Conservation (phyloP, 2,797 vertebrate genomes). For the Alosa sapidissima region DNA sequence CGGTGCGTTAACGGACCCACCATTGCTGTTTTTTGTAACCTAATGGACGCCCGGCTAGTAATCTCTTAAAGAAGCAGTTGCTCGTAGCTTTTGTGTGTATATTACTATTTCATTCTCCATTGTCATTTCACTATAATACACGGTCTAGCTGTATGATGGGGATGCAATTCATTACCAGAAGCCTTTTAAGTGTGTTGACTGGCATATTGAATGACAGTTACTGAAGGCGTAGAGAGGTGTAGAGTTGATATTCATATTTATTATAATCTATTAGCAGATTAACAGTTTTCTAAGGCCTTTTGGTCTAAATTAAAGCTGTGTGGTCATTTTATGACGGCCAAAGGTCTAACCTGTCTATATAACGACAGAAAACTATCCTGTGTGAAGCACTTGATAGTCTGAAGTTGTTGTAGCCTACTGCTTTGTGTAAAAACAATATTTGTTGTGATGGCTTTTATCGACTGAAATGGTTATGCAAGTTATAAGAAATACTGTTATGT, state of each 20-base stretch:
- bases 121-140: background rate
- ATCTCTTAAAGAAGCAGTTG: constrained; percentile 49
- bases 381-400: background rate
- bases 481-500: constrained; percentile 1
- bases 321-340: background rate
- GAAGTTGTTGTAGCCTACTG: background rate
- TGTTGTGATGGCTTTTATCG: background rate
- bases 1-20: constrained; percentile 24
- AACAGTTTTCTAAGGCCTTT: background rate
- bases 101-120: constrained; percentile 23
- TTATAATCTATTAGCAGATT: background rate
- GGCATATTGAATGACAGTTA: background rate
- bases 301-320: background rate
- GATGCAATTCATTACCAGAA: background rate
- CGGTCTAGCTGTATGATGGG: background rate
- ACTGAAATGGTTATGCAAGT: constrained; percentile 11
- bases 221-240: background rate
- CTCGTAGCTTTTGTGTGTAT: background rate
- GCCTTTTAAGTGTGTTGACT: background rate
- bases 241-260: background rate
- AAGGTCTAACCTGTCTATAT: background rate
- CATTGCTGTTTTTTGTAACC: constrained; percentile 38
- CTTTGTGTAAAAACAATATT: background rate
- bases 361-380: background rate
- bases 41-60: constrained; percentile 51